Conservation (phyloP, 2,888 invertebrate genomes). For the Tricholauxania praeusta region DNA sequence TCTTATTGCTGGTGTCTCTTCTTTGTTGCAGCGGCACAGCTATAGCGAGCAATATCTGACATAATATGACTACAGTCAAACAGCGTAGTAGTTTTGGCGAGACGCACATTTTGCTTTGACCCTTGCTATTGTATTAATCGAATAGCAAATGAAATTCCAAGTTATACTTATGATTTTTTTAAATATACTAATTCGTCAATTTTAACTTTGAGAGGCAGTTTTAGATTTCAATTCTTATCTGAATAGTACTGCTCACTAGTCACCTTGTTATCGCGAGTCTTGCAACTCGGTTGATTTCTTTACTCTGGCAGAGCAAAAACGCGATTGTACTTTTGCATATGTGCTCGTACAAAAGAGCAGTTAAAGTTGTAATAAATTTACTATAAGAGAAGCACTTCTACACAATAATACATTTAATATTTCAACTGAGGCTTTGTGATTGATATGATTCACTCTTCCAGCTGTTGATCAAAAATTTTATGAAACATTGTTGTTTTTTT, state of each 20-base stretch:
- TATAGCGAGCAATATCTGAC: not conserved
- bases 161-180: not conserved
- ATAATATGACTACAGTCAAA: not conserved
- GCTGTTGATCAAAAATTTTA: too few relatives aligned
- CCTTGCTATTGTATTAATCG: not conserved
- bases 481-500: too few relatives aligned
- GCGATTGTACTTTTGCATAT: too few relatives aligned
- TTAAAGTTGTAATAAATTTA: too few relatives aligned
- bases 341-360: too few relatives aligned
- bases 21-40: conserved; percentile 2
- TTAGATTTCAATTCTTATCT: conserved; percentile 9
- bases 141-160: not conserved
- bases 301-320: too few relatives aligned
- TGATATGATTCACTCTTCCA: too few relatives aligned
- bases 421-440: too few relatives aligned
- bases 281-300: too few relatives aligned
- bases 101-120: too few relatives aligned
- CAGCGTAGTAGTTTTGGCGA: not conserved
- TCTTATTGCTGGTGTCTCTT: not conserved
- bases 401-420: too few relatives aligned
- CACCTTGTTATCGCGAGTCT: conserved; percentile 10
- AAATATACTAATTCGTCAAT: conserved; percentile 21
- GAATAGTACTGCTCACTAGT: conserved; percentile 4
- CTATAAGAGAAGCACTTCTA: too few relatives aligned
- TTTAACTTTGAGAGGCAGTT: not conserved